Evolutionary conservation across 1,140 invertebrate genomes (phyloP).

Genomic region (Drosophila suzukii): DNA sequence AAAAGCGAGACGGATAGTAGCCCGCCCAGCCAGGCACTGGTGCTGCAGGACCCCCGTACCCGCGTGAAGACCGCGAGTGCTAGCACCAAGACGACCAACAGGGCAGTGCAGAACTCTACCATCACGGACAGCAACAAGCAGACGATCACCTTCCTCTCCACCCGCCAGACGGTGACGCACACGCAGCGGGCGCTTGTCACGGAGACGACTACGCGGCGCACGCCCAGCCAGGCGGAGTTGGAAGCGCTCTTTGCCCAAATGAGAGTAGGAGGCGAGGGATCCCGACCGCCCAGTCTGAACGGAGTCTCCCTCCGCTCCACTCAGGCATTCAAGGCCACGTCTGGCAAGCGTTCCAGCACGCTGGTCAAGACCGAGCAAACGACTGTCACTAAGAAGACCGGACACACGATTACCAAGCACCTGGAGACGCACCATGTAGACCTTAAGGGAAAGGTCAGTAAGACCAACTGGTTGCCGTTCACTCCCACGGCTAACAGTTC

Average conservation of each 20-base stretch:
- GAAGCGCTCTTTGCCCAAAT: slow-evolving; percentile 56
- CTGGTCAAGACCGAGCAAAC: slow-evolving; percentile 64
- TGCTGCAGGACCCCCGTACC: slow-evolving; percentile 71
- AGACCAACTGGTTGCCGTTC: slow-evolving; percentile 15
- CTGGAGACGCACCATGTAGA: slow-evolving; percentile 62
- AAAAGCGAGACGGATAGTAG: slow-evolving; percentile 56
- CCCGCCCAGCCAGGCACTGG: slow-evolving; percentile 45
- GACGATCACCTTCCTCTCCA: slow-evolving; percentile 66
- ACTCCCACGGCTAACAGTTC: slow-evolving; percentile 8
- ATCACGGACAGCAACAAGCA: slow-evolving; percentile 71
- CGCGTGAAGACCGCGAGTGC: slow-evolving; percentile 73
- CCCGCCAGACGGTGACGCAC: slow-evolving; percentile 77
- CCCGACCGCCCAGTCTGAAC: slow-evolving; percentile 43
- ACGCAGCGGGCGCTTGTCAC: slow-evolving; percentile 64
- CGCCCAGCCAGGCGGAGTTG: slow-evolving; percentile 66
- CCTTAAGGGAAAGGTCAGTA: slow-evolving; percentile 40
- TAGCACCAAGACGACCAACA: slow-evolving; percentile 70
- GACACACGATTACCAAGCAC: slow-evolving; percentile 62
- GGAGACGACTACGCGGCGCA: slow-evolving; percentile 66
- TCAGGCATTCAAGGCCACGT: slow-evolving; percentile 52
- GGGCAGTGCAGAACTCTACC: slow-evolving; percentile 73
- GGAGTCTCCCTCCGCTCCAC: slow-evolving; percentile 61
- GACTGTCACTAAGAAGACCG: slow-evolving; percentile 68
- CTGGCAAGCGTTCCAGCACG: slow-evolving; percentile 61
- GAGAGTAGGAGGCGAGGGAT: slow-evolving; percentile 38